Conservation (phyloP, 2,888 invertebrate genomes). For the Ramazzottius varieornatus region DNA sequence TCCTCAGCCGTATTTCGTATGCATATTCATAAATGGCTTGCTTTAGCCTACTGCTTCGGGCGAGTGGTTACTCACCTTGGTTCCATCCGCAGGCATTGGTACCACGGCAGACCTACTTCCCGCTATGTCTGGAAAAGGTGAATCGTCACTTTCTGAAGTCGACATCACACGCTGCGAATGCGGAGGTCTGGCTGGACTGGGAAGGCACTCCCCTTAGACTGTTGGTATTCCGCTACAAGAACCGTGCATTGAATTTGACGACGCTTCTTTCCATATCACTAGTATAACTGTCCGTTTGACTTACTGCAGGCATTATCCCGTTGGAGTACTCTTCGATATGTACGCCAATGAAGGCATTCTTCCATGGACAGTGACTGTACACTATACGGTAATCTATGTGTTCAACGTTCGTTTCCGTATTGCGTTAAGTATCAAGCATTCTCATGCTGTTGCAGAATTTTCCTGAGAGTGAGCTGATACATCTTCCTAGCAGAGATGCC, state of each 20-base stretch:
- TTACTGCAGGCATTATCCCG: constrained; percentile 32
- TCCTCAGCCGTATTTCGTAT: constrained; percentile 57
- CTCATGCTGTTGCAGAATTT: constrained; percentile 37
- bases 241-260: too few relatives aligned
- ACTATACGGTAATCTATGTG: constrained; percentile 41
- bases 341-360: constrained; percentile 38
- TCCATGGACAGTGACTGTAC: constrained; percentile 78
- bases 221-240: too few relatives aligned
- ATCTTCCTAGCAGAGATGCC: constrained; percentile 53
- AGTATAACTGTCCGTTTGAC: constrained; percentile 5
- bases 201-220: constrained; percentile 72
- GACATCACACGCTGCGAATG: constrained; percentile 41
- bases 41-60: background rate
- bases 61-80: background rate
- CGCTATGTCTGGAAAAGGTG: constrained; percentile 78
- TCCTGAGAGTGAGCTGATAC: constrained; percentile 62
- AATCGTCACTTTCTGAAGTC: constrained; percentile 54
- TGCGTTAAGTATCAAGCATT: too few relatives aligned
- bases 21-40: background rate
- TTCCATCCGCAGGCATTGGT: constrained; percentile 40
- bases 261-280: too few relatives aligned
- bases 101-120: constrained; percentile 71
- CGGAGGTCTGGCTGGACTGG: constrained; percentile 74
- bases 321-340: constrained; percentile 72
- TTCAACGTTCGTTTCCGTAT: too few relatives aligned